phyloP scores from a whole-genome alignment of 2,888 invertebrate genomes.

The Dicranocentrus wangi region DNA sequence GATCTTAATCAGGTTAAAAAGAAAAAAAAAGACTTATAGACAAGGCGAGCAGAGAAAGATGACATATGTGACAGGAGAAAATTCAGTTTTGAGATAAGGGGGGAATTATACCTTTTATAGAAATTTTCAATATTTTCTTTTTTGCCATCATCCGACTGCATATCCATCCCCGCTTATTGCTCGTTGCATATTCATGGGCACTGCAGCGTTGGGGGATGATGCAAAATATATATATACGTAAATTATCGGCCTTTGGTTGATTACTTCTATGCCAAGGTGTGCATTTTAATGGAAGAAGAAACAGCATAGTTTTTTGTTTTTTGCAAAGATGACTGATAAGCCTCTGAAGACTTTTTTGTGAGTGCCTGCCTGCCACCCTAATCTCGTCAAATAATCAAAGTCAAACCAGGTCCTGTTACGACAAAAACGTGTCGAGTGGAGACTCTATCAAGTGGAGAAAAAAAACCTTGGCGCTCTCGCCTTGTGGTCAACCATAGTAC shows the following conservation, averaged over 20 bases:
- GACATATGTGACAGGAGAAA: slow-evolving; percentile 21
- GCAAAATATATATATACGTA: not conserved
- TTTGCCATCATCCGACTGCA: no score
- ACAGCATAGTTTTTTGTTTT: not conserved
- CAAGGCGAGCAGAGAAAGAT: slow-evolving; percentile 20
- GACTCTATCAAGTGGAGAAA: slow-evolving; percentile 5
- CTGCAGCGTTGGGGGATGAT: not conserved
- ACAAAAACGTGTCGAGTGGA: slow-evolving; percentile 25
- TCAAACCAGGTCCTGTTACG: slow-evolving; percentile 27
- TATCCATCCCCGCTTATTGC: no score
- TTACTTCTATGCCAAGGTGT: no score
- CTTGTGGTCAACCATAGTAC: slow-evolving; percentile 14
- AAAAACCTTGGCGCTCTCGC: slow-evolving; percentile 17
- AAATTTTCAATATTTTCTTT: slow-evolving; percentile 41
- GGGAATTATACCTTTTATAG: slow-evolving; percentile 30
- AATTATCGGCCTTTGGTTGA: not conserved
- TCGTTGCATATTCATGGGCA: no score
- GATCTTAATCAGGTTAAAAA: slow-evolving; percentile 12
- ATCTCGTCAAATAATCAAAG: slow-evolving; percentile 39
- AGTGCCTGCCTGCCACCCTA: not conserved
- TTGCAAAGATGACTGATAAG: not conserved
- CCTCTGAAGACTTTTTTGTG: no score
- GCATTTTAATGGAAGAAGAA: no score
- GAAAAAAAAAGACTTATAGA: no score
- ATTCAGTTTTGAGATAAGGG: not conserved